A percentile compares a stretch with the other conserved stretches of the same genome.
phyloP scores from a whole-genome alignment of 1,140 invertebrate genomes.

The Bradynema listronoti region DNA sequence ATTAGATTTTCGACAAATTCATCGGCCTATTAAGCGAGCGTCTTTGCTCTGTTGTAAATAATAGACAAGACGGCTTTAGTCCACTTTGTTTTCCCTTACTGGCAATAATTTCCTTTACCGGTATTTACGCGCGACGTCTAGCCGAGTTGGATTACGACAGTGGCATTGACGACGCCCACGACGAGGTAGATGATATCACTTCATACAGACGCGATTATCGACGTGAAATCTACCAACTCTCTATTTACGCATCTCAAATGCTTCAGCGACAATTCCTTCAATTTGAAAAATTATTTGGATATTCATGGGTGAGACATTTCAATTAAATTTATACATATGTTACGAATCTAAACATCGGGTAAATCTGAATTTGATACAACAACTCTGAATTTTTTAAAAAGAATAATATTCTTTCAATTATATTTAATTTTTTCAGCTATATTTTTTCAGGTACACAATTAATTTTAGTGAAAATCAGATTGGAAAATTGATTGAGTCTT shows the following conservation, averaged over 20 bases:
- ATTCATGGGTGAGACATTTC: constrained; percentile 6
- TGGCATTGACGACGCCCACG: neutral
- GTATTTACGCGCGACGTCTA: neutral
- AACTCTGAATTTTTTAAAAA: too few species aligned
- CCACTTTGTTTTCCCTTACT: constrained; percentile 1
- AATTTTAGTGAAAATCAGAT: too few species aligned
- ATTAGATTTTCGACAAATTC: constrained; percentile 5
- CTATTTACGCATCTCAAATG: neutral
- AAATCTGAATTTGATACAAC: too few species aligned
- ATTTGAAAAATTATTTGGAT: neutral
- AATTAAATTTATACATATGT: too few species aligned
- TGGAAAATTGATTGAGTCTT: too few species aligned
- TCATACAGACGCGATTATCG: neutral
- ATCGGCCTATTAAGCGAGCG: neutral
- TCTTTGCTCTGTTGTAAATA: neutral
- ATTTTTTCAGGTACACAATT: too few species aligned
- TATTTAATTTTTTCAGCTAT: too few species aligned
- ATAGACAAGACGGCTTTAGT: neutral
- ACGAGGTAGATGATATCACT: neutral
- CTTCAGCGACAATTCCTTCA: neutral
- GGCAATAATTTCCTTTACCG: neutral
- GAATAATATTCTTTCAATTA: too few species aligned
- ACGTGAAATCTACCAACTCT: constrained; percentile 2
- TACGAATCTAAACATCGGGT: too few species aligned
- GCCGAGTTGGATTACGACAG: constrained; percentile 7